A percentile compares a stretch with the other conserved stretches of the same genome.
Evolutionary conservation across 2,888 invertebrate species (phyloP).

Genomic region (Cheiracanthium punctorium): DNA sequence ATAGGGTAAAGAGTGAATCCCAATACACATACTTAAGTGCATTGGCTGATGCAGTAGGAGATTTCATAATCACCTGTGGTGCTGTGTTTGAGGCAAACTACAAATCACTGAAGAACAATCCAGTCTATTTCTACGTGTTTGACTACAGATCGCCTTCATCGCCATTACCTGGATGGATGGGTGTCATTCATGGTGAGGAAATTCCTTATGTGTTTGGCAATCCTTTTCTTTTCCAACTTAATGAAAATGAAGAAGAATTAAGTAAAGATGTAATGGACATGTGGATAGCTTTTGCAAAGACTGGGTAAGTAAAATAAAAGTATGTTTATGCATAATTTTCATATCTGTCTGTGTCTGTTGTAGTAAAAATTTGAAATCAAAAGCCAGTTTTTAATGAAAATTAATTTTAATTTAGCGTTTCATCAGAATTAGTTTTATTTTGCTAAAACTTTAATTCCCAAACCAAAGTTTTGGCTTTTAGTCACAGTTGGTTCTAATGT

Average conservation of each 20-base stretch:
- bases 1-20: not conserved
- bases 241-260: not conserved
- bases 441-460: too few species aligned
- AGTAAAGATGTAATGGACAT: not conserved
- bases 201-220: slow-evolving; percentile 49
- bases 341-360: too few species aligned
- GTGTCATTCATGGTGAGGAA: slow-evolving; percentile 52
- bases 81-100: slow-evolving; percentile 28
- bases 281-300: not conserved
- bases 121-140: slow-evolving; percentile 33
- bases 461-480: too few species aligned
- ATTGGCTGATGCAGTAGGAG: slow-evolving; percentile 24
- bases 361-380: too few species aligned
- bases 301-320: slow-evolving; percentile 17
- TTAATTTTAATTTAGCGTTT: too few species aligned
- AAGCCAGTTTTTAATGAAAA: too few species aligned
- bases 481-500: too few species aligned
- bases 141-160: too few species aligned
- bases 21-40: not conserved
- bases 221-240: not conserved
- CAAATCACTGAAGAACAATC: not conserved
- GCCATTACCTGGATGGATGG: slow-evolving; percentile 25
- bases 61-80: slow-evolving; percentile 42
- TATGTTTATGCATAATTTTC: too few species aligned
- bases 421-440: too few species aligned